A percentile compares a stretch with the other conserved stretches of the same genome.
Conservation (phyloP, 2,888 invertebrate genomes). For the Melieria omissa region DNA sequence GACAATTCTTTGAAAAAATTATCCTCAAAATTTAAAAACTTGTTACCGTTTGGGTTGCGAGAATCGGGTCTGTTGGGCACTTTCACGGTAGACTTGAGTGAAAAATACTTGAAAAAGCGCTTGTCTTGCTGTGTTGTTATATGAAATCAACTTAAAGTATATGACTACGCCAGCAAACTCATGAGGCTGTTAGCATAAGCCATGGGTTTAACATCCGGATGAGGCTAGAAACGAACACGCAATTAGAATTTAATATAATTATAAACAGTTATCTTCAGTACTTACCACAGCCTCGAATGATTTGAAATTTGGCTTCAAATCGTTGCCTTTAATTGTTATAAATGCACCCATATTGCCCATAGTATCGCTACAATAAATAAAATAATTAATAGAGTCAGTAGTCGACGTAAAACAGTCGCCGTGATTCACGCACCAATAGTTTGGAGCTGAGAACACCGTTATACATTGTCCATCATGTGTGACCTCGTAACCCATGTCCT, state of each 20-base stretch:
- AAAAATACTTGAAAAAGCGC: conserved; percentile 17
- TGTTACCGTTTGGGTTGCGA: too few relatives aligned
- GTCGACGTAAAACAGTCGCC: too few relatives aligned
- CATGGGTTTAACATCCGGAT: conserved; percentile 98
- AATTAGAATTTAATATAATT: background rate
- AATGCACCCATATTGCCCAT: conserved; percentile 99
- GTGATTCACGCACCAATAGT: conserved; percentile 83
- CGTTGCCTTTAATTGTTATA: conserved; percentile 92
- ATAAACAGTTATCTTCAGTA: background rate
- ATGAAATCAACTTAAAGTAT: conserved; percentile 33
- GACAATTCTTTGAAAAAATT: too few relatives aligned
- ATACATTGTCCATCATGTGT: conserved; percentile 96
- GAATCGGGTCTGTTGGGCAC: too few relatives aligned
- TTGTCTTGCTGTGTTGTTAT: conserved; percentile 13
- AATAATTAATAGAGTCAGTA: background rate
- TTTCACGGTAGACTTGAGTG: background rate
- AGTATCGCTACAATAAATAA: conserved; percentile 81
- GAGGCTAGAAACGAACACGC: conserved; percentile 78
- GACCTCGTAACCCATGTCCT: conserved; percentile 94
- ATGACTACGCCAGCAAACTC: conserved; percentile 70
- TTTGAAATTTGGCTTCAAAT: conserved; percentile 89
- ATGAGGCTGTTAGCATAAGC: conserved; percentile 91
- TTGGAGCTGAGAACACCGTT: conserved; percentile 99
- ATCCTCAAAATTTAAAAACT: too few relatives aligned
- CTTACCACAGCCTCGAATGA: conserved; percentile 96